Conservation (phyloP, 2,113 vertebrate genomes). For the Erinaceus europaeus region DNA sequence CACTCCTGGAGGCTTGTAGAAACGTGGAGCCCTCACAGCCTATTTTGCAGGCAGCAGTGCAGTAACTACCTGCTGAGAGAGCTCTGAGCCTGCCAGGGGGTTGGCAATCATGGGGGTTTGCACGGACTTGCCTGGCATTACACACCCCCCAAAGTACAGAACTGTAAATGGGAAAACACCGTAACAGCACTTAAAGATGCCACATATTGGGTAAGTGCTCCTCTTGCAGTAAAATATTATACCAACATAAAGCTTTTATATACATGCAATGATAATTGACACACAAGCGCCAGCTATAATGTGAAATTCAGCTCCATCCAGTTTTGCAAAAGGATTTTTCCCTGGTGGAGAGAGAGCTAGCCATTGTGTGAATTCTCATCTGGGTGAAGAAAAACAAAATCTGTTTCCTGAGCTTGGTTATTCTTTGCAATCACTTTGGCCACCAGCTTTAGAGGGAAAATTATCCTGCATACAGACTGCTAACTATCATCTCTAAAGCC, state of each 20-base stretch:
- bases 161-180: slow-evolving; percentile 14
- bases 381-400: background rate
- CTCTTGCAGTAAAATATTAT: slow-evolving; percentile 6
- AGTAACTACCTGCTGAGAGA: background rate
- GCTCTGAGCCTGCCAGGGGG: background rate
- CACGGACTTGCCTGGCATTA: background rate
- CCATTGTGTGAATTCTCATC: background rate
- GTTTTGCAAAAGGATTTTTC: background rate
- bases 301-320: slow-evolving; percentile 12
- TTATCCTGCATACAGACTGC: background rate
- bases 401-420: background rate
- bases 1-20: background rate
- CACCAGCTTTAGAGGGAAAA: background rate
- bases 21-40: too few species aligned
- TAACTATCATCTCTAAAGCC: background rate
- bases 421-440: background rate
- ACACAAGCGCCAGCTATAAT: background rate
- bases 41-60: too few species aligned
- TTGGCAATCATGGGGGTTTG: background rate
- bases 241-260: background rate
- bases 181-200: background rate
- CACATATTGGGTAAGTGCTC: background rate
- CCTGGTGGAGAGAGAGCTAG: background rate
- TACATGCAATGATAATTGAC: slow-evolving; percentile 20
- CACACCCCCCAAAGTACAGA: background rate